phyloP scores from a whole-genome alignment of 64 coral and sea anemone species.

The Cladopsammia gracilis region DNA sequence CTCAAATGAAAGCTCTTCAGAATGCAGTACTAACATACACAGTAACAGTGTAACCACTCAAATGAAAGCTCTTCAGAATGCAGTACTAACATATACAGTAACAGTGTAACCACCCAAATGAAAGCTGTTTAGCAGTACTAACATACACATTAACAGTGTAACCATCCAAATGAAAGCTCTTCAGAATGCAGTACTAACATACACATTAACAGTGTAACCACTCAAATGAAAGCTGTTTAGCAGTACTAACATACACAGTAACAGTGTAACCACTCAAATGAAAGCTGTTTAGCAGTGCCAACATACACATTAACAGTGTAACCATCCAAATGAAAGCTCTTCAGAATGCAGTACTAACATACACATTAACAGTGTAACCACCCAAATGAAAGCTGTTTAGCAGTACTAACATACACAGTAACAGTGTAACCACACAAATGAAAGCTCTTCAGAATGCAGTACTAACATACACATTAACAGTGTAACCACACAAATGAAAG shows the following conservation, averaged over 20 bases:
- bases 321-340: background rate
- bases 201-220: background rate
- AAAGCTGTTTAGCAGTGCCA: no score
- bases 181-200: no score
- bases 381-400: no score
- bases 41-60: background rate
- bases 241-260: background rate
- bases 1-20: no score
- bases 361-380: background rate
- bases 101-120: background rate
- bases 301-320: background rate
- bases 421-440: background rate
- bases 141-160: background rate
- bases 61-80: no score
- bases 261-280: background rate
- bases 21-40: no score
- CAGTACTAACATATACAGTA: background rate
- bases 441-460: no score
- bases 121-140: no score
- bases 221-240: no score
- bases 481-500: background rate
- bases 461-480: background rate
- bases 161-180: background rate
- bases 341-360: no score
- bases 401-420: background rate